Evolutionary conservation across 1,140 invertebrate species (phyloP).

Genomic region (Xylocopa sonorina): DNA sequence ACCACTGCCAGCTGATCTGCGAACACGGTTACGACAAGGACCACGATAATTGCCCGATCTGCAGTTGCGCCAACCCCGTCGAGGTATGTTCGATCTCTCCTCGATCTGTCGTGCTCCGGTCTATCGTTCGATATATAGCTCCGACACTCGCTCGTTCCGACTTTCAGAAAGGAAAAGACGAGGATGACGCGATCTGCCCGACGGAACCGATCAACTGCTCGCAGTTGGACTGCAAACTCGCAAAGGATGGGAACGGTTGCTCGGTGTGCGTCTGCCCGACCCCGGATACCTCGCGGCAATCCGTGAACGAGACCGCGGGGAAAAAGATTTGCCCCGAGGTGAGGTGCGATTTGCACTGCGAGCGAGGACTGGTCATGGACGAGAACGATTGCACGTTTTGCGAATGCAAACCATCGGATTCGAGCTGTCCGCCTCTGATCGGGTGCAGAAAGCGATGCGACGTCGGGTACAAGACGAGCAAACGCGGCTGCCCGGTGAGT

Average conservation of each 20-base stretch:
- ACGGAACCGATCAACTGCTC: slow-evolving; percentile 67
- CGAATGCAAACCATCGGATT: slow-evolving; percentile 68
- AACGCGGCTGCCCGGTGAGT: slow-evolving; percentile 74
- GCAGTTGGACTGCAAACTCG: slow-evolving; percentile 66
- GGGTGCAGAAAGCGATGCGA: slow-evolving; percentile 75
- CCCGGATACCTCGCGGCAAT: slow-evolving; percentile 6
- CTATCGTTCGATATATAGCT: too few relatives aligned
- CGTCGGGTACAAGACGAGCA: slow-evolving; percentile 74
- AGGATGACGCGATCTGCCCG: slow-evolving; percentile 64
- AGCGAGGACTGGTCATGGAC: slow-evolving; percentile 72
- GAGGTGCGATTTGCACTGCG: slow-evolving; percentile 74
- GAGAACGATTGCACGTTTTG: slow-evolving; percentile 76
- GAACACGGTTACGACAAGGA: slow-evolving; percentile 64
- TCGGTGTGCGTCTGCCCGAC: slow-evolving; percentile 69
- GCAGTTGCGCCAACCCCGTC: slow-evolving; percentile 64
- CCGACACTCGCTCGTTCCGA: too few relatives aligned
- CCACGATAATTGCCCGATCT: slow-evolving; percentile 66
- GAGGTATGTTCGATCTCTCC: too few relatives aligned
- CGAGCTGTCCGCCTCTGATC: slow-evolving; percentile 64
- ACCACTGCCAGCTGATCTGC: slow-evolving; percentile 69
- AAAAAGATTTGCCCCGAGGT: slow-evolving; percentile 72
- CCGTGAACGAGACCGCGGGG: slow-evolving; percentile 32
- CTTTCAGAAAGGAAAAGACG: slow-evolving; percentile 59
- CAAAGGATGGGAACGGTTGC: slow-evolving; percentile 70
- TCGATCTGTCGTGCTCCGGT: too few relatives aligned